Evolutionary conservation across 2,113 vertebrate genomes (phyloP).

Genomic region (Orientallactaga bullata): DNA sequence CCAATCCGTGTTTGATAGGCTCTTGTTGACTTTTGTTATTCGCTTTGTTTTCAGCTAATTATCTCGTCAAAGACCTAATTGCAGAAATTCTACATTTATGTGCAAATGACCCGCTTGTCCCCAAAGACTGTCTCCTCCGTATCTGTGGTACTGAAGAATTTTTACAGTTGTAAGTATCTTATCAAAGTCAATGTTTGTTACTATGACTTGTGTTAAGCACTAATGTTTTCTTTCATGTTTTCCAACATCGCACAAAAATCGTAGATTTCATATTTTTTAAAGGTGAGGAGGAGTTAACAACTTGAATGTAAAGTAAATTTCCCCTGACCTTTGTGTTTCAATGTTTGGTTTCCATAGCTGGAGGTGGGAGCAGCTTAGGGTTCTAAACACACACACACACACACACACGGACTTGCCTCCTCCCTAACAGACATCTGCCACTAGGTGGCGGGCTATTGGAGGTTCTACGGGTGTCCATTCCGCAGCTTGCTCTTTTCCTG

Average conservation of each 20-base stretch:
- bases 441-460: not conserved
- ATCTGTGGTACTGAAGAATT: constrained; percentile 85
- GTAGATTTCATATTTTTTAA: not conserved
- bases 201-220: not conserved
- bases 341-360: not conserved
- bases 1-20: constrained; percentile 14
- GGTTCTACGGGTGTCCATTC: not conserved
- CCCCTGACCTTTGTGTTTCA: not conserved
- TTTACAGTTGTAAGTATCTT: constrained; percentile 83
- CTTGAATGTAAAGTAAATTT: not conserved
- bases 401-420: not conserved
- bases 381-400: too few relatives aligned
- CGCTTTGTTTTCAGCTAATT: constrained; percentile 85
- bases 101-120: constrained; percentile 68
- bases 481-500: too few relatives aligned
- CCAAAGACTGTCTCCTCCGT: constrained; percentile 78
- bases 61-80: constrained; percentile 84
- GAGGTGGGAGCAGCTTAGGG: too few relatives aligned
- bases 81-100: constrained; percentile 77
- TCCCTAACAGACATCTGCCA: not conserved
- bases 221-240: not conserved
- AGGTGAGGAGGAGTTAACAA: not conserved
- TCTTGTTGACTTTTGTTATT: constrained; percentile 75
- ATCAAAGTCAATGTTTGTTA: constrained; percentile 43
- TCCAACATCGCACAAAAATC: constrained; percentile 1